A percentile compares a stretch with the other conserved stretches of the same genome.
Evolutionary conservation across 2,113 vertebrate species (phyloP).

Genomic region (Arenaria interpres): DNA sequence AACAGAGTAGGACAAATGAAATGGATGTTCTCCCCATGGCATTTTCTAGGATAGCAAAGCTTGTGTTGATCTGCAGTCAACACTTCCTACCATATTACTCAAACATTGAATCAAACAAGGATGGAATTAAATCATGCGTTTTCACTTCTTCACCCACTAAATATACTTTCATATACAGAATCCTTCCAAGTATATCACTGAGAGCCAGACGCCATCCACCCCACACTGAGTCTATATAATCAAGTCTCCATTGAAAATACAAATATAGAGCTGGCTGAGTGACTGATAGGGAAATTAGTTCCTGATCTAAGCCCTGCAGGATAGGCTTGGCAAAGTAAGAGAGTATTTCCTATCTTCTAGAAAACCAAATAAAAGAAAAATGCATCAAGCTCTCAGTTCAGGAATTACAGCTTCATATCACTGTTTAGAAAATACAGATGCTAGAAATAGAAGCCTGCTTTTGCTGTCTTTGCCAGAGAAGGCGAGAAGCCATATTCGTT

Average conservation of each 20-base stretch:
- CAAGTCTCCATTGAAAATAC: constrained; percentile 39
- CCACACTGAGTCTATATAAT: constrained; percentile 42
- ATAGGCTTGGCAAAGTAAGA: neutral
- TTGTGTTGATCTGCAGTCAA: constrained; percentile 8
- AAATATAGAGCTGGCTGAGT: constrained; percentile 43
- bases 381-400: neutral
- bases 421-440: neutral
- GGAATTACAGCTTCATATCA: neutral
- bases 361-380: neutral
- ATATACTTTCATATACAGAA: constrained; percentile 1
- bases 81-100: constrained; percentile 44
- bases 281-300: constrained; percentile 53
- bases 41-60: neutral
- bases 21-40: neutral
- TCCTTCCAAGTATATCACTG: constrained; percentile 47
- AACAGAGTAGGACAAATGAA: neutral
- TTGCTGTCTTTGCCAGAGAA: neutral
- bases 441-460: neutral
- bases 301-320: neutral
- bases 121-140: constrained; percentile 14
- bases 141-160: constrained; percentile 55
- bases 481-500: neutral
- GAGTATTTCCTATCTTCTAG: neutral
- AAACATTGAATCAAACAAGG: constrained; percentile 38
- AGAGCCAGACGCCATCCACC: constrained; percentile 59